Percentiles rank a stretch among this genome's conserved stretches.
Conservation (phyloP, 2,113 vertebrate species). For the Xiphophorus maculatus region DNA sequence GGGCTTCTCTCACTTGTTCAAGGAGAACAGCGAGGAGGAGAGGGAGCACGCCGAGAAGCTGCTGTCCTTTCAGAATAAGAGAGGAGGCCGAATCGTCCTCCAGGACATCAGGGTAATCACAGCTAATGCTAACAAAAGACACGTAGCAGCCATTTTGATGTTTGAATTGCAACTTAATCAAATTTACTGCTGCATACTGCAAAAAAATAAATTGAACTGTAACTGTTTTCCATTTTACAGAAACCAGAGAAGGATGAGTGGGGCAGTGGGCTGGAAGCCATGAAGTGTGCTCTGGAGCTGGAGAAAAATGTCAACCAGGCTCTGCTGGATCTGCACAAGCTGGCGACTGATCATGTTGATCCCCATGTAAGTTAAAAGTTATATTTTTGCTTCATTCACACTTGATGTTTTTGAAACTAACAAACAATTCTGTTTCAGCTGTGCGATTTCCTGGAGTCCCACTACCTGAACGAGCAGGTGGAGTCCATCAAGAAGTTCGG, state of each 20-base stretch:
- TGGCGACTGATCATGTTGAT: conserved; percentile 76
- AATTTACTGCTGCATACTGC: too few relatives aligned
- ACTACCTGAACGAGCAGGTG: conserved; percentile 95
- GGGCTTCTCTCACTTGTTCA: conserved; percentile 86
- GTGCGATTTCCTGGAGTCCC: conserved; percentile 92
- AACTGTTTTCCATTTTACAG: conserved; percentile 20
- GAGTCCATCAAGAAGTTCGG: conserved; percentile 94
- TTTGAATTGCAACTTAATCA: too few relatives aligned
- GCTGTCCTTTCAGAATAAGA: conserved; percentile 85
- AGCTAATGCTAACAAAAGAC: not conserved
- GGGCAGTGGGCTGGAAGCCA: conserved; percentile 82
- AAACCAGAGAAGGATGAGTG: conserved; percentile 80
- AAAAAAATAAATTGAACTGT: too few relatives aligned
- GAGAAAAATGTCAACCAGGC: conserved; percentile 87
- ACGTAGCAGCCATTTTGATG: too few relatives aligned
- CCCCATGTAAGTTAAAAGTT: conserved; percentile 79
- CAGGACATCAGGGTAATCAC: conserved; percentile 82
- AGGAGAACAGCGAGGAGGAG: conserved; percentile 83
- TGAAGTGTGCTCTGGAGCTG: conserved; percentile 84
- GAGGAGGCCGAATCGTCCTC: conserved; percentile 84
- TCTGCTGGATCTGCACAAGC: conserved; percentile 84
- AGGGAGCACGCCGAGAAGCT: conserved; percentile 83
- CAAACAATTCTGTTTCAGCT: conserved; percentile 29
- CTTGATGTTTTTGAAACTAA: too few relatives aligned
- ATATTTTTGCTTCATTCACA: too few relatives aligned